Evolutionary conservation across 2,797 vertebrate species (phyloP), one percentile per base, ranked within the genome.

Genomic region (Cynodonichthys magdalenae): DNA sequence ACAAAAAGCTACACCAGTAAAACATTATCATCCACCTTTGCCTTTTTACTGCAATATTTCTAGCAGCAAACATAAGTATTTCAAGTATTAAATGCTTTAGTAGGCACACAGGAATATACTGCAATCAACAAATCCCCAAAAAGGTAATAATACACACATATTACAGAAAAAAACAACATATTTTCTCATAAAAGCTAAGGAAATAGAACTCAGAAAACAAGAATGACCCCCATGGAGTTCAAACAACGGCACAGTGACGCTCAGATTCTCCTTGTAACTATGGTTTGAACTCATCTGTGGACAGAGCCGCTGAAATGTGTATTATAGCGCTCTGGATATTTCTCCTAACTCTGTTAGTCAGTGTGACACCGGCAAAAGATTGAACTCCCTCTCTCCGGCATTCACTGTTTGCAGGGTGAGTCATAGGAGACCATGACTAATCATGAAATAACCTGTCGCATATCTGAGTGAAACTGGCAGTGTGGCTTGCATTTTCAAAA

Each of bases 351-450:
- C 72, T 52, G 80, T 80, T 82, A 83, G 76, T 80, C 80, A 66
- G 76, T 77, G 79, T 86, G 80, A 87, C 85, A 88, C 86, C 82
- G 79, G 81, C 73, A 79, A 79, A 50, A 77, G 85, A 90, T 81
- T 88, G 86, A 84, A 86, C 64, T 82, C 74, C 75, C 74, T 85
- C 78, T 84, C 72, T 24, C 3, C 74, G 69, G 74, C 72, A 68
- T 75, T 82, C 85, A 79, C 79, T 82, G 81, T 85, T 77, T 80
- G 79, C 69, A 74, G 71, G 53, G 56, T 88, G 86, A 90, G 77
- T 90, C 88, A 90, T 74, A 71, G 79, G 76, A 83, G 78, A 64
- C 87, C 74, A 59, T 87, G 83, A 82, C 90, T 86, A 91, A 91
- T 90, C 79, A 77, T 77, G 68, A 88, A 86, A 90, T 89, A 87